A percentile compares a stretch with the other conserved stretches of the same genome.
phyloP scores from a whole-genome alignment of 1,140 invertebrate species.

The Drosophila mauritiana region DNA sequence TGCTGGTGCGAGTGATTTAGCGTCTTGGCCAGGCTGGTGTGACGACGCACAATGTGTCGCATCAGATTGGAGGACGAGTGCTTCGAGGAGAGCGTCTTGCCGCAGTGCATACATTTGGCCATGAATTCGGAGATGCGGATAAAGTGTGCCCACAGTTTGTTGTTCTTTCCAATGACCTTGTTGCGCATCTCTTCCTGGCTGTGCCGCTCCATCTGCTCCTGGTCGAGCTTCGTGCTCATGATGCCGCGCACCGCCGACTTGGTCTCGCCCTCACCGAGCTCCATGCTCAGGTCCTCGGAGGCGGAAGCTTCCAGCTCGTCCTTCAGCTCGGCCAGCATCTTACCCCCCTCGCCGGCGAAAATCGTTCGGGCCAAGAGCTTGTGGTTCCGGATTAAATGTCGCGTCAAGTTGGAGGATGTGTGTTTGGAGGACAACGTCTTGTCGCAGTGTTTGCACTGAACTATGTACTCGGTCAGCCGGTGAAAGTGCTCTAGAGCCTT shows the following conservation, averaged over 20 bases:
- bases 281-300: slow-evolving; percentile 56
- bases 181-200: slow-evolving; percentile 47
- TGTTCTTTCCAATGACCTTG: slow-evolving; percentile 73
- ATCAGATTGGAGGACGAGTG: slow-evolving; percentile 74
- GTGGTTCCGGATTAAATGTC: slow-evolving; percentile 71
- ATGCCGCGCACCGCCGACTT: slow-evolving; percentile 66
- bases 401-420: slow-evolving; percentile 71
- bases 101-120: slow-evolving; percentile 74
- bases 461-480: slow-evolving; percentile 68
- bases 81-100: slow-evolving; percentile 71
- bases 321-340: slow-evolving; percentile 66
- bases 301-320: slow-evolving; percentile 63
- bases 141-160: slow-evolving; percentile 75
- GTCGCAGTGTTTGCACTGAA: slow-evolving; percentile 77
- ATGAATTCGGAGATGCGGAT: slow-evolving; percentile 70
- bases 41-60: slow-evolving; percentile 68
- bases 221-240: slow-evolving; percentile 37
- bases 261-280: slow-evolving; percentile 56
- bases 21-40: slow-evolving; percentile 68
- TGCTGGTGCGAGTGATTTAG: slow-evolving; percentile 64
- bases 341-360: slow-evolving; percentile 67
- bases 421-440: slow-evolving; percentile 75
- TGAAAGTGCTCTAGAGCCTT: slow-evolving; percentile 72
- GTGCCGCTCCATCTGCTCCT: slow-evolving; percentile 45
- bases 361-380: slow-evolving; percentile 61